Percentiles rank a stretch among this genome's conserved stretches.
Evolutionary conservation across 2,888 invertebrate species (phyloP).

Genomic region (Mystacides longicornis): DNA sequence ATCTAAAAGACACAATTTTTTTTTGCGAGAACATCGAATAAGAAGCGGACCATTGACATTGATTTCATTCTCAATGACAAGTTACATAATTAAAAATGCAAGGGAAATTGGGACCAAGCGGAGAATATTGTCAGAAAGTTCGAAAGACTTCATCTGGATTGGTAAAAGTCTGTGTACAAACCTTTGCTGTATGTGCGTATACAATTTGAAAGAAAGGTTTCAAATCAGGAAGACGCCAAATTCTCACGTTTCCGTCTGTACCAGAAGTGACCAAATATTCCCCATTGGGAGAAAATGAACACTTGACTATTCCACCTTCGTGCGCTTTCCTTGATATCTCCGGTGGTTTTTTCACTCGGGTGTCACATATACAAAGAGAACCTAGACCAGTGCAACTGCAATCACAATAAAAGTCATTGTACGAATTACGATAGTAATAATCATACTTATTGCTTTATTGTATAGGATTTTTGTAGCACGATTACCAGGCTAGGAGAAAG

Average conservation of each 20-base stretch:
- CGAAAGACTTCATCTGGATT: too few relatives aligned
- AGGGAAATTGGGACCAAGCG: too few relatives aligned
- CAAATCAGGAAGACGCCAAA: slow-evolving; percentile 27
- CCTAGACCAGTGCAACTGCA: slow-evolving; percentile 16
- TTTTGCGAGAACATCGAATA: too few relatives aligned
- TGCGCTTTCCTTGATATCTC: slow-evolving; percentile 19
- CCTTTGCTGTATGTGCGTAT: slow-evolving; percentile 29
- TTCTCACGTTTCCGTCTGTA: slow-evolving; percentile 24
- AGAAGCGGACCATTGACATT: too few relatives aligned
- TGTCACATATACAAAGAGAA: slow-evolving; percentile 8
- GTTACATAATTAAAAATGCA: too few relatives aligned
- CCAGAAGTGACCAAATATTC: slow-evolving; percentile 28
- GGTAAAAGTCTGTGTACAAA: slow-evolving; percentile 14
- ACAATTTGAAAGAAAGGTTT: slow-evolving; percentile 30
- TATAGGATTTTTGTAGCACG: neutral
- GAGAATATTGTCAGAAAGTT: too few relatives aligned
- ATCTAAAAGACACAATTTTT: too few relatives aligned
- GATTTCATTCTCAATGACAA: too few relatives aligned
- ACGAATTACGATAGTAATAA: neutral
- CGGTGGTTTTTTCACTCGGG: neutral
- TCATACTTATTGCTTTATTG: neutral
- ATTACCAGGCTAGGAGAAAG: slow-evolving; percentile 24
- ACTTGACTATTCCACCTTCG: slow-evolving; percentile 25
- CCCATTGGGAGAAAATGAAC: slow-evolving; percentile 28
- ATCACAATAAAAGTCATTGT: neutral